A percentile compares a stretch with the other conserved stretches of the same genome.
These are phyloP conservation scores for Pseudochirops corinnae DNA, from an alignment of 2,797 vertebrate species.

Conservation along the genomic window DNA sequence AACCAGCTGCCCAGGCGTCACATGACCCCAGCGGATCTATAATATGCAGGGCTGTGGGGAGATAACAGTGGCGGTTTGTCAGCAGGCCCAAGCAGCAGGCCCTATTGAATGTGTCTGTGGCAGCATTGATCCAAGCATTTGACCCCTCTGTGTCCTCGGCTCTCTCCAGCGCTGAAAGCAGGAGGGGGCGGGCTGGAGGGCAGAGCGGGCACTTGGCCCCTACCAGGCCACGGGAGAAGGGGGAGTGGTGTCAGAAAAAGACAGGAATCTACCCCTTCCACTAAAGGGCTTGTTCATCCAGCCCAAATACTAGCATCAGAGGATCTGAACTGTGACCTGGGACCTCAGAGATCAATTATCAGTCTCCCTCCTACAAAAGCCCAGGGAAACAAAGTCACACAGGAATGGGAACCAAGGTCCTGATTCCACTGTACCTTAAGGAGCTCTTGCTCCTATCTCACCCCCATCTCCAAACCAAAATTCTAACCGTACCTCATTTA, in stretches of 20 bases:
- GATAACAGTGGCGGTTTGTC: constrained; percentile 86
- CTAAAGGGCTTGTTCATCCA: neutral
- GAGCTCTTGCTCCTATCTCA: neutral
- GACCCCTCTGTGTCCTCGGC: constrained; percentile 81
- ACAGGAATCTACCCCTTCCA: neutral
- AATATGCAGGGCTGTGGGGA: constrained; percentile 87
- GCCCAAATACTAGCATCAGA: neutral
- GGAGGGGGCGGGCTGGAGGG: neutral
- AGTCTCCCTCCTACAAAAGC: neutral
- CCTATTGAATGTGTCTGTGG: constrained; percentile 73
- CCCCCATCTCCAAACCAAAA: neutral
- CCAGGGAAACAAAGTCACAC: neutral
- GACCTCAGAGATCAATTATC: neutral
- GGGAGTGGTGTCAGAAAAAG: neutral
- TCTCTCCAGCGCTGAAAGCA: constrained; percentile 31
- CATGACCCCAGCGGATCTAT: constrained; percentile 84
- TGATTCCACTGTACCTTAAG: neutral
- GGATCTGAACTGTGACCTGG: neutral
- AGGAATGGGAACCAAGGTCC: neutral
- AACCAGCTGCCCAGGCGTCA: constrained; percentile 89
- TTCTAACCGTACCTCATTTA: neutral
- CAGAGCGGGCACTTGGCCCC: neutral
- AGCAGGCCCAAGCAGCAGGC: constrained; percentile 73
- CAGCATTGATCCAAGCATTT: constrained; percentile 82
- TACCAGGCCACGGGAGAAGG: neutral